A percentile compares a stretch with the other conserved stretches of the same genome.
Conservation (phyloP, 2,113 vertebrate genomes). For the Scopus umbretta region DNA sequence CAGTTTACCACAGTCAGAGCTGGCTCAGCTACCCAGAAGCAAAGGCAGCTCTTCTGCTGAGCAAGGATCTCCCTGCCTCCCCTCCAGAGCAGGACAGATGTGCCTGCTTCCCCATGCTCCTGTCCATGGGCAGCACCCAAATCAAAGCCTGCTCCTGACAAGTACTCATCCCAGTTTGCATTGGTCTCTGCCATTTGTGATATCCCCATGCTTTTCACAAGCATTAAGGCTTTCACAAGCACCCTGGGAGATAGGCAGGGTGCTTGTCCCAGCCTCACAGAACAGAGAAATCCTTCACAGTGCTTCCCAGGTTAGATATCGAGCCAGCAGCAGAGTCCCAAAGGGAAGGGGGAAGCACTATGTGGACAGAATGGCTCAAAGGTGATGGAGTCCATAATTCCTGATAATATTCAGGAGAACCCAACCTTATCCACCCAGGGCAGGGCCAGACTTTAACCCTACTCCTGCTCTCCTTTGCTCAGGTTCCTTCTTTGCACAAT, state of each 20-base stretch:
- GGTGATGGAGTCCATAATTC: not conserved
- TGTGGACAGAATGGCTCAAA: not conserved
- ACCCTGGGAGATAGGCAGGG: not conserved
- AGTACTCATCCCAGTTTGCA: not conserved
- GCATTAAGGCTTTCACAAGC: not conserved
- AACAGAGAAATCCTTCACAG: not conserved
- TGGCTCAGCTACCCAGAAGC: not conserved
- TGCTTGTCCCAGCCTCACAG: not conserved
- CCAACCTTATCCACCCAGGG: not conserved
- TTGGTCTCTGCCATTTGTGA: not conserved
- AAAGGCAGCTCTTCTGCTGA: not conserved
- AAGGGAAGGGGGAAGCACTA: not conserved
- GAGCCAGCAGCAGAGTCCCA: fast-evolving
- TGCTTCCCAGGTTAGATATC: not conserved
- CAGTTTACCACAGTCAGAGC: not conserved
- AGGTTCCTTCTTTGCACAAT: not conserved
- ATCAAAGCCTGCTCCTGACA: not conserved
- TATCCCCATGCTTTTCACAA: not conserved
- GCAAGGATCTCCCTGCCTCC: not conserved
- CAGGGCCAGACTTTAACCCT: not conserved
- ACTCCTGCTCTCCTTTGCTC: not conserved
- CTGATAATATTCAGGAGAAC: not conserved
- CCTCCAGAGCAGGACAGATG: not conserved
- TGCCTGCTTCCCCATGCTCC: not conserved
- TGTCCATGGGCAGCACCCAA: not conserved